Conservation (phyloP, 2,113 vertebrate species). For the Onychostoma macrolepis region DNA sequence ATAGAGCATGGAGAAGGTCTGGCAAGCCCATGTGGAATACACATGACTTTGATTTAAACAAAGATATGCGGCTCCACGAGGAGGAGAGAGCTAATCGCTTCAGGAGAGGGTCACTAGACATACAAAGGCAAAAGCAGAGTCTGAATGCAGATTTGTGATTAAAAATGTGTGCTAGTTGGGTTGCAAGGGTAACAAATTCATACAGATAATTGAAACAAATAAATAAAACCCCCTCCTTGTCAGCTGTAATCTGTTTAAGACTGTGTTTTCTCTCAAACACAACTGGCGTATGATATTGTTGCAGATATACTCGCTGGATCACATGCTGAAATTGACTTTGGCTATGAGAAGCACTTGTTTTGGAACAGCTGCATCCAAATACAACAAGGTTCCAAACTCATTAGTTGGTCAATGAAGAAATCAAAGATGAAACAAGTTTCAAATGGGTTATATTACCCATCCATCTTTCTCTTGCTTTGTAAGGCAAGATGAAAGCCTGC, state of each 20-base stretch:
- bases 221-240: not conserved
- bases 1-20: constrained; percentile 27
- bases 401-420: constrained; percentile 11
- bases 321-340: constrained; percentile 18
- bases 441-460: not conserved
- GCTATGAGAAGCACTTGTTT: not conserved
- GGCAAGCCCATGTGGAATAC: constrained; percentile 42
- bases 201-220: constrained; percentile 20
- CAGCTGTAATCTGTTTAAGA: constrained; percentile 41
- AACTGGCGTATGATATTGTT: constrained; percentile 27
- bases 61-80: constrained; percentile 25
- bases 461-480: constrained; percentile 16
- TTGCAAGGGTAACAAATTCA: not conserved
- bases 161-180: constrained; percentile 10
- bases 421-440: not conserved
- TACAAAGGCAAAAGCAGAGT: not conserved
- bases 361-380: not conserved
- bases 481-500: not conserved
- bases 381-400: not conserved
- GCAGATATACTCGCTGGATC: not conserved
- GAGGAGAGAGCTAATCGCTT: constrained; percentile 31
- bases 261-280: constrained; percentile 1
- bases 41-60: constrained; percentile 45
- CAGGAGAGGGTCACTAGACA: constrained; percentile 31
- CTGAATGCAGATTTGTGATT: constrained; percentile 38